phyloP scores from a whole-genome alignment of 2,797 vertebrate species.

The Lycodopsis pacificus region DNA sequence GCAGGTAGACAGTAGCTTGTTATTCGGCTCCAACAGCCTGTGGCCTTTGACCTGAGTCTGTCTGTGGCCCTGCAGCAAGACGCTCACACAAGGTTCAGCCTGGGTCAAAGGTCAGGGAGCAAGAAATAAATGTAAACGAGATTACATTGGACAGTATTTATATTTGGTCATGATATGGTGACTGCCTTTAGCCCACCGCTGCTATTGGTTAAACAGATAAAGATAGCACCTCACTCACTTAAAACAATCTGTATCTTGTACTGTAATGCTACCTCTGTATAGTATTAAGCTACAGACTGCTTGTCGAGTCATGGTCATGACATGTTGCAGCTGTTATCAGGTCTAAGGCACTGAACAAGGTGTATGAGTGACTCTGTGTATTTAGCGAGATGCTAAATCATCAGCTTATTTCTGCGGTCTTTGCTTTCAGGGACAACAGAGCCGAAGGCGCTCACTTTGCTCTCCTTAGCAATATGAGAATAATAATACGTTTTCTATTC shows the following conservation, averaged over 20 bases:
- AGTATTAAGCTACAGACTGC: background rate
- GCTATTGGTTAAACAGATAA: slow-evolving; percentile 15
- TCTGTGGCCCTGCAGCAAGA: slow-evolving; percentile 30
- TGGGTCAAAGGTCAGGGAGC: slow-evolving; percentile 41
- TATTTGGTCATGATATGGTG: slow-evolving; percentile 5
- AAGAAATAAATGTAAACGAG: slow-evolving; percentile 33
- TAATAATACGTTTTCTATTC: background rate
- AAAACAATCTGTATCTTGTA: background rate
- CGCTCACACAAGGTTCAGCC: slow-evolving; percentile 3
- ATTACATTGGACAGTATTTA: slow-evolving; percentile 41
- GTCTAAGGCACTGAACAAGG: background rate
- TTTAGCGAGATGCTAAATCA: background rate
- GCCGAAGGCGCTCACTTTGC: background rate
- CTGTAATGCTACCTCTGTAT: background rate
- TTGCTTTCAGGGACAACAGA: slow-evolving; percentile 1
- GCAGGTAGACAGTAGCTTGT: slow-evolving; percentile 63
- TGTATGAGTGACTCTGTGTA: no score
- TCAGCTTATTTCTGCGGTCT: background rate
- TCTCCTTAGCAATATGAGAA: background rate
- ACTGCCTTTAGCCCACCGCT: background rate
- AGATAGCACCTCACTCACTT: background rate
- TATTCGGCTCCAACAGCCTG: slow-evolving; percentile 51
- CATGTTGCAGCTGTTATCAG: background rate
- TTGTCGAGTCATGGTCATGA: background rate
- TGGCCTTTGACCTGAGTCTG: slow-evolving; percentile 44